These are phyloP conservation scores for Penaeus vannamei DNA, from an alignment of 1,140 invertebrate genomes.

Conservation along the genomic window DNA sequence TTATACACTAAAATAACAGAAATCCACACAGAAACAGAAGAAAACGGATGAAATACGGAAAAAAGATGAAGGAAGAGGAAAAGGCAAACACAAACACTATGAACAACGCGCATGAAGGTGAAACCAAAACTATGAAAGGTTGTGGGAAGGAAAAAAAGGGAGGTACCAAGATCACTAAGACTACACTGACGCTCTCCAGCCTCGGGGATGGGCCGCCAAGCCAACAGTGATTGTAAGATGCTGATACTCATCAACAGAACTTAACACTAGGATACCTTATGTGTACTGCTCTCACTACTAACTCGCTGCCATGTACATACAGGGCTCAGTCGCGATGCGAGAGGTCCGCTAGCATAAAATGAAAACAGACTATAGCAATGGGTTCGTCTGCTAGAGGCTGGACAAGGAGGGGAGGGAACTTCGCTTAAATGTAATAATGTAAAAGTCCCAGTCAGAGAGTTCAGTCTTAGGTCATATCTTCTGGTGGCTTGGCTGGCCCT, in stretches of 20 bases:
- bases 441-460: slow-evolving; percentile 24
- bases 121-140: neutral
- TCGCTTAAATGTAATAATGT: slow-evolving; percentile 34
- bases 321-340: neutral
- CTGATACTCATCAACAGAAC: slow-evolving; percentile 6
- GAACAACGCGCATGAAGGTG: too few species aligned
- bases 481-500: slow-evolving; percentile 63
- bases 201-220: slow-evolving; percentile 51
- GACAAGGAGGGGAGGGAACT: slow-evolving; percentile 12
- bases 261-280: neutral
- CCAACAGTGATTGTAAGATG: slow-evolving; percentile 44
- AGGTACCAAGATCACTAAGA: neutral
- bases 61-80: too few species aligned
- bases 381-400: too few species aligned
- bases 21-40: too few species aligned
- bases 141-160: neutral
- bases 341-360: too few species aligned
- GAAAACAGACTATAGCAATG: too few species aligned
- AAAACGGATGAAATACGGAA: too few species aligned
- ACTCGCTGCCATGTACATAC: slow-evolving; percentile 28
- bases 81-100: too few species aligned
- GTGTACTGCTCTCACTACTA: too few species aligned
- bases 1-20: too few species aligned
- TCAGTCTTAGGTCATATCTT: slow-evolving; percentile 52
- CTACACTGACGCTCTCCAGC: slow-evolving; percentile 54